A percentile compares a stretch with the other conserved stretches of the same genome.
Conservation (phyloP, 2,888 invertebrate genomes). For the Laothoe populi region DNA sequence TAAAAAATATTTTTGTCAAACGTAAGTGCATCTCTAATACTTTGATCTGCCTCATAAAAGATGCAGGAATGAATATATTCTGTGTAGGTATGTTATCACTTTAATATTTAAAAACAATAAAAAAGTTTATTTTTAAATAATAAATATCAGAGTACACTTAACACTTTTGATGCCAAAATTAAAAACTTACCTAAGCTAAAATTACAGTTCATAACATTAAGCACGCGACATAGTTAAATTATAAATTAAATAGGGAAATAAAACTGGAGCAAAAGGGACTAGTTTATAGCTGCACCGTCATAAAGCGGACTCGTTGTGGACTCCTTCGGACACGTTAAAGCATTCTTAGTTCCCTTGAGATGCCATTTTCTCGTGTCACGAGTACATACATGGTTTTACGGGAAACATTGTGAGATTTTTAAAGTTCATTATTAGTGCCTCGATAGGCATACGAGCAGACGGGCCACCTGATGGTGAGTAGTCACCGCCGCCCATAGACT, state of each 20-base stretch:
- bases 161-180: too few species aligned
- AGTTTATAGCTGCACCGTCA: background rate
- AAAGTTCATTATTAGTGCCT: background rate
- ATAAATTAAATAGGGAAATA: background rate
- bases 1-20: too few species aligned
- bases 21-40: too few species aligned
- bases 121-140: too few species aligned
- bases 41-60: too few species aligned
- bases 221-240: background rate
- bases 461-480: too few species aligned
- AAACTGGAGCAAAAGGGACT: background rate
- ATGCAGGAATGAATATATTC: too few species aligned
- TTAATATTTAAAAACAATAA: too few species aligned
- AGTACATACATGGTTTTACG: background rate
- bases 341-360: background rate
- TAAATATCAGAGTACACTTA: too few species aligned
- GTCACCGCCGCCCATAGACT: too few species aligned
- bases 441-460: too few species aligned
- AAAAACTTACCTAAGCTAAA: background rate
- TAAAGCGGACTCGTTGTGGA: background rate
- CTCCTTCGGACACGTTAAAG: background rate
- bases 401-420: background rate
- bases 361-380: background rate
- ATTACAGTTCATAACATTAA: background rate
- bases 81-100: too few species aligned